These are phyloP conservation scores for Falco novaeseelandiae DNA, from an alignment of 2,797 vertebrate genomes.

Conservation along the genomic window DNA sequence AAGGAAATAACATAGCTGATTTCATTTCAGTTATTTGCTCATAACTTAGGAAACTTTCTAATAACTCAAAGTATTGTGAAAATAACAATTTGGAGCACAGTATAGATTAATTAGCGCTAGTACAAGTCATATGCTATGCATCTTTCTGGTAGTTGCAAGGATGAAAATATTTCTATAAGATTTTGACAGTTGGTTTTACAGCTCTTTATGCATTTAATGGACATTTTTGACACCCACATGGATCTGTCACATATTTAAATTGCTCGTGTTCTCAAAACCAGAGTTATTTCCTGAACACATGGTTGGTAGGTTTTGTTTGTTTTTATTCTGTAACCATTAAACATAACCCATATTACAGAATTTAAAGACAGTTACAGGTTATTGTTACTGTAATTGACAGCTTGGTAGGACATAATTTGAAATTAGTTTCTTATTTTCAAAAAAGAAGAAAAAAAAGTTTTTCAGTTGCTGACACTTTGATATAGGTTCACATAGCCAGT, in stretches of 20 bases:
- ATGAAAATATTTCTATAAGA: neutral
- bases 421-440: constrained; percentile 9
- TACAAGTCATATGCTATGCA: neutral
- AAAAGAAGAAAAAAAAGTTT: neutral
- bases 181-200: neutral
- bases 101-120: neutral
- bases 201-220: neutral
- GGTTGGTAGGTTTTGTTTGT: neutral
- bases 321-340: neutral
- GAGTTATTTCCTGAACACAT: neutral
- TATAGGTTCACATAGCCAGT: neutral
- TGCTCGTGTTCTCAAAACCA: neutral
- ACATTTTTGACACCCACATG: neutral
- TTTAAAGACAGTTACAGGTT: neutral
- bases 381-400: neutral
- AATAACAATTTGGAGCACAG: neutral
- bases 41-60: neutral
- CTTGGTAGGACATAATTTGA: neutral
- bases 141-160: neutral
- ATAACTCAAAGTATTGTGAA: neutral
- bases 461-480: neutral
- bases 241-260: neutral
- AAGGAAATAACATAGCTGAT: neutral
- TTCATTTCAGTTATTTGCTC: neutral
- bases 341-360: neutral